Evolutionary conservation across 2,113 vertebrate species (phyloP).

Genomic region (Illadopsis cleaveri): DNA sequence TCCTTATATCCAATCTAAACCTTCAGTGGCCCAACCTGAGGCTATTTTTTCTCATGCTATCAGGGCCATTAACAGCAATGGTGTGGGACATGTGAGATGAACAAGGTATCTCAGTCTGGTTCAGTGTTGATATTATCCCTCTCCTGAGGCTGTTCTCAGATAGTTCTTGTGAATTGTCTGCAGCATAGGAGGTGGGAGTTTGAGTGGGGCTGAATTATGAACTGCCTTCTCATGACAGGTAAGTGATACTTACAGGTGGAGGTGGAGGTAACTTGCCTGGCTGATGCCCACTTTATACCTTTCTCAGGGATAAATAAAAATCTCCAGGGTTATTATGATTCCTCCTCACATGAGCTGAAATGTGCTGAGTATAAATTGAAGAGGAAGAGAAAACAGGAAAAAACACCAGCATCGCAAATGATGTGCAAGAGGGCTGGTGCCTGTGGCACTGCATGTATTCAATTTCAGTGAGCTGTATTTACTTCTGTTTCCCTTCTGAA

Average conservation of each 20-base stretch:
- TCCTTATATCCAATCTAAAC: background rate
- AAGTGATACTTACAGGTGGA: background rate
- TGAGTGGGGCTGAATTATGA: background rate
- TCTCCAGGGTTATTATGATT: background rate
- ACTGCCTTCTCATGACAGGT: background rate
- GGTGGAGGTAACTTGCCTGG: background rate
- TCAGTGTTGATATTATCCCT: background rate
- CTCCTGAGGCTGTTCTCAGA: background rate
- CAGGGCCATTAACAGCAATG: background rate
- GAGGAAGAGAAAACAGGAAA: conserved; percentile 21
- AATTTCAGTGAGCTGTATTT: conserved; percentile 51
- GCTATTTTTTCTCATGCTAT: background rate
- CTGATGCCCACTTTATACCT: background rate
- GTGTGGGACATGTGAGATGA: background rate
- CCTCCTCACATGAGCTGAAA: background rate
- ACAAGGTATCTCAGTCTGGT: background rate
- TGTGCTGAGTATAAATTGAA: background rate
- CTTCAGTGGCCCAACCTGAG: background rate
- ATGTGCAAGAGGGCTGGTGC: conserved; percentile 27
- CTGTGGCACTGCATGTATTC: conserved; percentile 19
- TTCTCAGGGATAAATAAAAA: background rate
- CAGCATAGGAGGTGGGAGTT: background rate
- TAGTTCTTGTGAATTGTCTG: background rate
- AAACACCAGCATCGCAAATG: conserved; percentile 25
- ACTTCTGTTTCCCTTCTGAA: conserved; percentile 37